A percentile compares a stretch with the other conserved stretches of the same genome.
These are phyloP conservation scores for Gadus chalcogrammus DNA, from an alignment of 2,113 vertebrate genomes.

Conservation along the genomic window DNA sequence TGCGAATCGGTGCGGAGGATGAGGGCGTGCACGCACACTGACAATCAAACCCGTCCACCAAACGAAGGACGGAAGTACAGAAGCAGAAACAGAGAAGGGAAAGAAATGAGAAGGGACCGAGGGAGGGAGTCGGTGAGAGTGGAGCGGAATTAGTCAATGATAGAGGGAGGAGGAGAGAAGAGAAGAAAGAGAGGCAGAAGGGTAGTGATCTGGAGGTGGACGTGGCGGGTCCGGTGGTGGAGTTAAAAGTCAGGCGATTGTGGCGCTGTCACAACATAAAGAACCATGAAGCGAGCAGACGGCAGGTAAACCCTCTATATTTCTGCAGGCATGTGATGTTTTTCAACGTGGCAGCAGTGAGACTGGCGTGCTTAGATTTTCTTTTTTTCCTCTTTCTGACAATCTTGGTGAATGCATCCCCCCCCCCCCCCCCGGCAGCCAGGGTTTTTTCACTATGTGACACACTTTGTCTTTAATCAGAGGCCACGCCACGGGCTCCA, in stretches of 20 bases:
- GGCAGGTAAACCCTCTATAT: constrained; percentile 61
- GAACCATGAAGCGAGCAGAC: constrained; percentile 60
- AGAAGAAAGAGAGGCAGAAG: constrained; percentile 56
- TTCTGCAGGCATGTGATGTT: not conserved
- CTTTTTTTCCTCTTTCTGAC: constrained; percentile 20
- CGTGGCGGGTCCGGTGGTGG: constrained; percentile 73
- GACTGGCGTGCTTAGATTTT: constrained; percentile 7
- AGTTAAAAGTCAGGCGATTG: constrained; percentile 51
- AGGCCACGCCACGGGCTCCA: not conserved
- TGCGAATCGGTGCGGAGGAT: not conserved
- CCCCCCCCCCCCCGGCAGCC: constrained; percentile 20
- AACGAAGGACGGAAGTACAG: constrained; percentile 34
- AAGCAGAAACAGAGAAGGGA: constrained; percentile 35
- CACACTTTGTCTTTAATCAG: constrained; percentile 38
- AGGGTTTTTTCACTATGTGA: constrained; percentile 16
- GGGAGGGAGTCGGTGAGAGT: constrained; percentile 27
- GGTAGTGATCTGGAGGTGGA: constrained; percentile 71
- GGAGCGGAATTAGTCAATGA: constrained; percentile 29
- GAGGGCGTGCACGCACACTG: constrained; percentile 31
- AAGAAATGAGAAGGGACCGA: constrained; percentile 23
- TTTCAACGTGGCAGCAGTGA: too few species aligned
- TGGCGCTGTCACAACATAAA: constrained; percentile 46
- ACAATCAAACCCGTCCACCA: constrained; percentile 21
- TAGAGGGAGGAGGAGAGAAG: constrained; percentile 53
- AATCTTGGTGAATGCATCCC: constrained; percentile 19